Conservation (phyloP, 2,888 invertebrate species). For the Dryadula phaetusa region DNA sequence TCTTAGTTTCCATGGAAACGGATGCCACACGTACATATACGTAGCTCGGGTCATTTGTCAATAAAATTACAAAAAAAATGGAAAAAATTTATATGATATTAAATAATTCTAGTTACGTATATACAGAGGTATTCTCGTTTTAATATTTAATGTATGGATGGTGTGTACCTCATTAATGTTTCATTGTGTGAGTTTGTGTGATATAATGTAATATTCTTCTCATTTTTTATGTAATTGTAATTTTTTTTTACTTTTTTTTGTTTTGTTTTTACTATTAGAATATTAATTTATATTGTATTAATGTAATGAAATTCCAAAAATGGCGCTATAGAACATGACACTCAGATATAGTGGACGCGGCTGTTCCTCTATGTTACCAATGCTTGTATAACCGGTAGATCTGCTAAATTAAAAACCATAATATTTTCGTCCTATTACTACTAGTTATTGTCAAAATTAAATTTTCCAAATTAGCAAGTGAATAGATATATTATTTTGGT, state of each 20-base stretch:
- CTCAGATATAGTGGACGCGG: constrained; percentile 20
- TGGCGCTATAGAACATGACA: constrained; percentile 28
- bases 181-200: constrained; percentile 49
- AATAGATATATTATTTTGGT: constrained; percentile 36
- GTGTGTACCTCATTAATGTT: constrained; percentile 57
- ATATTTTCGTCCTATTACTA: constrained; percentile 24
- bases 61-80: background rate
- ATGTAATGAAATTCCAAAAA: constrained; percentile 47
- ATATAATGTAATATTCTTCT: constrained; percentile 58
- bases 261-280: constrained; percentile 54
- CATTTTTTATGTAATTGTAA: constrained; percentile 62
- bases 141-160: constrained; percentile 52
- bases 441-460: constrained; percentile 34
- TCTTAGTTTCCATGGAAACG: constrained; percentile 15
- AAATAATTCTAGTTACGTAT: background rate
- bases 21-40: background rate
- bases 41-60: background rate
- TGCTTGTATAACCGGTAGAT: constrained; percentile 36
- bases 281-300: constrained; percentile 59
- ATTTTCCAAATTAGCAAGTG: constrained; percentile 30
- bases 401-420: constrained; percentile 25
- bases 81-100: background rate
- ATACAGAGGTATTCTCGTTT: constrained; percentile 39
- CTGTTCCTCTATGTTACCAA: constrained; percentile 52
- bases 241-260: constrained; percentile 49